Base-by-base conservation (phyloP, 2,797 vertebrate genomes). In the Danio kyathit region DNA sequence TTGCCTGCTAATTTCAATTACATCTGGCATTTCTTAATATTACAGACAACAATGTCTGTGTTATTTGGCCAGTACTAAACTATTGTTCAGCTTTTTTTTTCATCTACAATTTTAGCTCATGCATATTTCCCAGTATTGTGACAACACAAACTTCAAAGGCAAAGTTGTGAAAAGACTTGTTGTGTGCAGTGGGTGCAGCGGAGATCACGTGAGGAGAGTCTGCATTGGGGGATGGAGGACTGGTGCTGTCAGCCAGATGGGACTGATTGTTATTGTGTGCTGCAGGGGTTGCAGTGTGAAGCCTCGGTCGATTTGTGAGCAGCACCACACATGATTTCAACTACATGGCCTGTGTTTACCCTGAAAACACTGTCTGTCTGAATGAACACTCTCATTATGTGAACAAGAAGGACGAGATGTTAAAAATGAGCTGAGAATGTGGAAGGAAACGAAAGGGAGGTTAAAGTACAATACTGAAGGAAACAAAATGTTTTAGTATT, bases 231-330 rank as follows among this genome's bases (percentile, higher is more conserved):
- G 70, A 80, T 73, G 79, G 70, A 66, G 70, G 16, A 16, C 70
- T 59, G 51, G 60, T 83, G 85, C 85, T 89, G 86, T 70, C 38
- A 1, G 61, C 87, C 87, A 88, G 87, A 89, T 87, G 88, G 89
- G 80, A 79, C 83, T 86, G 86, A 87, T 21, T 87, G 21, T 79
- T 63, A 57, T 78, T 83, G 82, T 72, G 57, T 73, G 76, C 79
- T 83, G 66, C 82, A 78, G 80, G 59, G 76, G 82, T 38, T 76
- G 6, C 70, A 67, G 75, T 80, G 77, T 63, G 59, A 70, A 71
- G 70, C 71, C 63, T 71, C 76, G 73, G 82, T 77, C 76, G 65
- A 21, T 10, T 57, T 78, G 74, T 76, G 17, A 85, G 84, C 82
- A 56, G 44, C 71, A 76, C 80, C 82, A 71, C 84, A 66, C 52